Evolutionary conservation across 2,888 invertebrate species (phyloP).

Genomic region (Cephonodes hylas): DNA sequence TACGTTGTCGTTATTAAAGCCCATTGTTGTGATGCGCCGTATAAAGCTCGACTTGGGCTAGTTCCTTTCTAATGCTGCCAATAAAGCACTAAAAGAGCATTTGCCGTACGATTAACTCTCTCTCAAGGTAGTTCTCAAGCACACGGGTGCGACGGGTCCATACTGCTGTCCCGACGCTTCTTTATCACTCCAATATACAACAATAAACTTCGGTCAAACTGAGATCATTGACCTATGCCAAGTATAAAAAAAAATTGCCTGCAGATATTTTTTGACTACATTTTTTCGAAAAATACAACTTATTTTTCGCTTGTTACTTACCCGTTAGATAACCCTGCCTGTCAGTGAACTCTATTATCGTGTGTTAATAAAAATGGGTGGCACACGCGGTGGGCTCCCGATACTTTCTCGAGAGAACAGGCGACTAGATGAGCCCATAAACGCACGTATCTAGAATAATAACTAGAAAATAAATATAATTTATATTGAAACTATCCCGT

Average conservation of each 20-base stretch:
- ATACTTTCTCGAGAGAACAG: not conserved
- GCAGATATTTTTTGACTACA: slow-evolving; percentile 24
- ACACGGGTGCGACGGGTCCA: slow-evolving; percentile 10
- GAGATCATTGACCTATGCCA: not conserved
- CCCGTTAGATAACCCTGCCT: slow-evolving; percentile 41
- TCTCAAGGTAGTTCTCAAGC: slow-evolving; percentile 30
- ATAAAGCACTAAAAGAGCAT: slow-evolving; percentile 66
- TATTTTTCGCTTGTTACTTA: slow-evolving; percentile 23
- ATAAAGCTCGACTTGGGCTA: slow-evolving; percentile 55
- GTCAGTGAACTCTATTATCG: slow-evolving; percentile 56
- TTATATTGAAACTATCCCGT: not conserved
- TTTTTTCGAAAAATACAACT: slow-evolving; percentile 22
- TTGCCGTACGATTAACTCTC: slow-evolving; percentile 27
- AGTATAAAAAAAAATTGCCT: not conserved
- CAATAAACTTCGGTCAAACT: not conserved
- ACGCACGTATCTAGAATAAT: not conserved
- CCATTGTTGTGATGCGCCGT: slow-evolving; percentile 68
- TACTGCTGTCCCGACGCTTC: not conserved
- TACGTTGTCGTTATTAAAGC: slow-evolving; percentile 63
- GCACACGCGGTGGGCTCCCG: slow-evolving; percentile 32
- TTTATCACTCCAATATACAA: not conserved
- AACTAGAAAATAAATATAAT: not conserved
- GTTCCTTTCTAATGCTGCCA: slow-evolving; percentile 64
- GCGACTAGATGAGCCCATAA: not conserved
- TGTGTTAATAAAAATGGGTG: slow-evolving; percentile 61